phyloP scores from a whole-genome alignment of 2,888 invertebrate species.

The Mesorhabditis sp. region DNA sequence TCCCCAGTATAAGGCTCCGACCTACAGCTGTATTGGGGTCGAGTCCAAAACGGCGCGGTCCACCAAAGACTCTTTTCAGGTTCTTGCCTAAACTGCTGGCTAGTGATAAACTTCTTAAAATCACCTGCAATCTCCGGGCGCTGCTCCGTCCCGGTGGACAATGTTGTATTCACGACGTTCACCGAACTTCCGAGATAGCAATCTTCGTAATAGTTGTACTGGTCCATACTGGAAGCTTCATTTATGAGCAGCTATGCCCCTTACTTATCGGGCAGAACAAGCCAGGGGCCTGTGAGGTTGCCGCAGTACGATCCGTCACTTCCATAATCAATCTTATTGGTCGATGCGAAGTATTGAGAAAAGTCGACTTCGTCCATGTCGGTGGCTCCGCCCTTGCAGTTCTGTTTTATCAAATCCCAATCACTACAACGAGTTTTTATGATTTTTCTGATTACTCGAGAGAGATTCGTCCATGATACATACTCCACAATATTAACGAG shows the following conservation, averaged over 20 bases:
- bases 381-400: constrained; percentile 13
- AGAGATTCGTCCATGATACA: constrained; percentile 50
- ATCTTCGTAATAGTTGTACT: constrained; percentile 51
- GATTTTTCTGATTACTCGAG: constrained; percentile 24
- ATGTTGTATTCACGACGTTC: neutral
- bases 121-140: neutral
- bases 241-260: neutral
- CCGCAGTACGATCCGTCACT: constrained; percentile 32
- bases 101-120: neutral
- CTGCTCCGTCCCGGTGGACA: neutral
- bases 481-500: constrained; percentile 46
- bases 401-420: constrained; percentile 30
- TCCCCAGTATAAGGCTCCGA: constrained; percentile 23
- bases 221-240: constrained; percentile 29
- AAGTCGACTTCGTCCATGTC: constrained; percentile 28
- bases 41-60: constrained; percentile 16
- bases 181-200: constrained; percentile 31
- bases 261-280: constrained; percentile 20
- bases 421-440: constrained; percentile 22
- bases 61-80: constrained; percentile 13
- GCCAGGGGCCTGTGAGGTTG: constrained; percentile 24
- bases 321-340: constrained; percentile 32
- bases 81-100: constrained; percentile 10
- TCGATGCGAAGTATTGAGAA: constrained; percentile 14
- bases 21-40: constrained; percentile 25